These are phyloP conservation scores for Oreocharis arfaki DNA, from an alignment of 2,113 vertebrate species.

Conservation along the genomic window DNA sequence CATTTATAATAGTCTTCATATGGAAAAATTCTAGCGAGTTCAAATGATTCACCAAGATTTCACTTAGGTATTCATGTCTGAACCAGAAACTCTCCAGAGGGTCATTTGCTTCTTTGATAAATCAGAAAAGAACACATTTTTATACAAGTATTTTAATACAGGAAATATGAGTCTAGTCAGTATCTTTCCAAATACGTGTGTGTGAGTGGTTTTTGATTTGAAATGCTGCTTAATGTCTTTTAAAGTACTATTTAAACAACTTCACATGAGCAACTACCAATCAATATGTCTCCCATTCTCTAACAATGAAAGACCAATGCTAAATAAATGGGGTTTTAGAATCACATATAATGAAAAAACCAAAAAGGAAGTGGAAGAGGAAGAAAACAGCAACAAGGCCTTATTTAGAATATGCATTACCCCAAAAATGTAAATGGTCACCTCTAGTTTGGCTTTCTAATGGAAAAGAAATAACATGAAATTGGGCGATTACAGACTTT, in stretches of 20 bases:
- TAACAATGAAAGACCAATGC: not conserved
- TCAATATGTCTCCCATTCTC: conserved; percentile 12
- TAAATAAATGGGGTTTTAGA: conserved; percentile 33
- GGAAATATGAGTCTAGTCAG: conserved; percentile 68
- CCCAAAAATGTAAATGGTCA: not conserved
- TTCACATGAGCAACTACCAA: conserved; percentile 21
- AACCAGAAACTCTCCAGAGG: conserved; percentile 59
- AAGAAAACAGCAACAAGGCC: not conserved
- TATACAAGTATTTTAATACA: conserved; percentile 65
- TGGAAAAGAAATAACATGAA: conserved; percentile 13
- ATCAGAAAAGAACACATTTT: conserved; percentile 61
- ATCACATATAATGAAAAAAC: not conserved
- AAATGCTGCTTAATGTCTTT: conserved; percentile 54
- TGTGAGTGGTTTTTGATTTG: conserved; percentile 55
- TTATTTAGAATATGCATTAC: not conserved
- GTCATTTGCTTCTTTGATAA: conserved; percentile 68
- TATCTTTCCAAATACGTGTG: conserved; percentile 60
- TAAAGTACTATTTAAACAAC: conserved; percentile 62
- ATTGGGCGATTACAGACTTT: conserved; percentile 21
- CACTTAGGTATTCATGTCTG: conserved; percentile 55
- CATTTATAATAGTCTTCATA: conserved; percentile 32
- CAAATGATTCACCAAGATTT: conserved; percentile 59
- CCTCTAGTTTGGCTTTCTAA: not conserved
- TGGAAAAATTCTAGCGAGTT: conserved; percentile 46
- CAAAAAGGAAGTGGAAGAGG: not conserved